Conservation (phyloP, 2,797 vertebrate species). For the Eospalax fontanierii region DNA sequence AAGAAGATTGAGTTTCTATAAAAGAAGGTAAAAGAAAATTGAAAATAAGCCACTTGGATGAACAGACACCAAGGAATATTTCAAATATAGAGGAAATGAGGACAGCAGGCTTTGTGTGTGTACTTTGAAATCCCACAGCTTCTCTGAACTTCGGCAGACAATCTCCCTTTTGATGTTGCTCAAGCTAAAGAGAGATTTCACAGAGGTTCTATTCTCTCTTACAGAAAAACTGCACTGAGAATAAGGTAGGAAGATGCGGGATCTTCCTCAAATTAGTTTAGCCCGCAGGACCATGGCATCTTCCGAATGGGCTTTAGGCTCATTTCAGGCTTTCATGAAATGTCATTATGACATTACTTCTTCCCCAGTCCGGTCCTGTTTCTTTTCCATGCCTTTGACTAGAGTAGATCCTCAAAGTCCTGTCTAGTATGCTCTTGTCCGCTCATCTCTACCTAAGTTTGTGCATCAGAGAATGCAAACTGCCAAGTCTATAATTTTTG, state of each 20-base stretch:
- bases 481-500: neutral
- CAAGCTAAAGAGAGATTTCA: neutral
- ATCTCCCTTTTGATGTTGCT: neutral
- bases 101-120: neutral
- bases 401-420: neutral
- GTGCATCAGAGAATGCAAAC: neutral
- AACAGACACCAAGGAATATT: neutral
- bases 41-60: neutral
- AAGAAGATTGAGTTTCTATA: neutral
- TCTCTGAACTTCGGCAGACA: neutral
- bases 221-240: too few species aligned
- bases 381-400: neutral
- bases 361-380: neutral
- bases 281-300: too few species aligned
- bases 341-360: neutral
- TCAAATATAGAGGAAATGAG: neutral
- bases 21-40: neutral
- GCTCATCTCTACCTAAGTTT: neutral
- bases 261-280: neutral
- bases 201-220: neutral
- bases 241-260: too few species aligned
- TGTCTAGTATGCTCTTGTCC: rapidly evolving
- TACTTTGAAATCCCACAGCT: neutral
- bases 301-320: neutral
- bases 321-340: neutral